phyloP scores from a whole-genome alignment of 2,113 vertebrate genomes.

The Cyanoderma ruficeps region DNA sequence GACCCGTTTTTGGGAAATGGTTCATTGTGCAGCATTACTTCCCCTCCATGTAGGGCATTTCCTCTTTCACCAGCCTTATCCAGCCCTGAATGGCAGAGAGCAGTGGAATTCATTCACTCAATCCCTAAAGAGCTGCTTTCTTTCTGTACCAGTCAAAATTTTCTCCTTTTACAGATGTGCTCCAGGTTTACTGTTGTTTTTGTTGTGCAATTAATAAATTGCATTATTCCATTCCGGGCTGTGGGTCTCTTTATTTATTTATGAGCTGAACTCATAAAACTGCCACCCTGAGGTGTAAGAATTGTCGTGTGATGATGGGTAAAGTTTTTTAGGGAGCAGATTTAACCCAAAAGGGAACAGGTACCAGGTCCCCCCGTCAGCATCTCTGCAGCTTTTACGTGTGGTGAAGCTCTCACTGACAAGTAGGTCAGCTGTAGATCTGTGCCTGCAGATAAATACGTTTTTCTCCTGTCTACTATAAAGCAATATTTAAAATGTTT shows the following conservation, averaged over 20 bases:
- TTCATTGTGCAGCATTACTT: not conserved
- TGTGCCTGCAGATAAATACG: not conserved
- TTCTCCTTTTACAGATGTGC: not conserved
- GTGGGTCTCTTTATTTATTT: not conserved
- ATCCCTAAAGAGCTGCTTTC: not conserved
- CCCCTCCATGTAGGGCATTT: not conserved
- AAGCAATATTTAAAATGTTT: not conserved
- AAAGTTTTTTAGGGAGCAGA: not conserved
- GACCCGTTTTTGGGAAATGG: not conserved
- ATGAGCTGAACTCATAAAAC: not conserved
- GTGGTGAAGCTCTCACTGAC: not conserved
- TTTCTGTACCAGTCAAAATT: not conserved
- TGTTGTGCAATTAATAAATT: constrained; percentile 63
- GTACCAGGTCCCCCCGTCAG: accelerated
- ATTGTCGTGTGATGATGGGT: accelerated
- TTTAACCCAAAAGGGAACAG: not conserved
- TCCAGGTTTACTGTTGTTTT: not conserved
- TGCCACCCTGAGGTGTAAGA: not conserved
- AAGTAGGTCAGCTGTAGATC: not conserved
- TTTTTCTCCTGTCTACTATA: not conserved
- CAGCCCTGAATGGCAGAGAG: not conserved
- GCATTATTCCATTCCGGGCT: not conserved
- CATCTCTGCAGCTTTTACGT: not conserved
- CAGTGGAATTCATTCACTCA: not conserved
- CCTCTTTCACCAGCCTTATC: not conserved